A percentile compares a stretch with the other conserved stretches of the same genome.
These are phyloP conservation scores for Myzus persicae DNA, from an alignment of 1,140 invertebrate genomes.

Conservation along the genomic window DNA sequence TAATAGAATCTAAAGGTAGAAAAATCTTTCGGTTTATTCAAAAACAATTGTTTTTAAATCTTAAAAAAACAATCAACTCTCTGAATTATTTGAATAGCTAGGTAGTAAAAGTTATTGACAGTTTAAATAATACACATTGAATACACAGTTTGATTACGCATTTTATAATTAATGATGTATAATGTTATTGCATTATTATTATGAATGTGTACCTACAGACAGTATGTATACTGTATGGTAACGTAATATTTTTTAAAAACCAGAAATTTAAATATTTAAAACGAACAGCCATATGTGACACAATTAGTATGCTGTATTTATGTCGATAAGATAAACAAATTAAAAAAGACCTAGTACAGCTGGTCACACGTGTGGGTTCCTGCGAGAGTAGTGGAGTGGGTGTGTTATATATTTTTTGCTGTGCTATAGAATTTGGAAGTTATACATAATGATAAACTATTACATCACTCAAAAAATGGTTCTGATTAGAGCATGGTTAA, in stretches of 20 bases:
- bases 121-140: not conserved
- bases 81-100: not conserved
- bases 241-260: not conserved
- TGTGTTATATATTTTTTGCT: not conserved
- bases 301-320: not conserved
- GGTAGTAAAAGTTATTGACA: conserved; percentile 1
- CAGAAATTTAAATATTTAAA: conserved; percentile 14
- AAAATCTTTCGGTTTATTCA: not conserved
- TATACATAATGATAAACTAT: not conserved
- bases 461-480: not conserved
- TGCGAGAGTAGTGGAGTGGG: not conserved
- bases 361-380: not conserved
- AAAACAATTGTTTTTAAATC: not conserved
- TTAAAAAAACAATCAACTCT: not conserved
- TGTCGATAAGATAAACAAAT: not conserved
- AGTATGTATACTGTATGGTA: not conserved
- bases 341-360: not conserved
- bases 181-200: not conserved
- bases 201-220: not conserved
- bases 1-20: not conserved
- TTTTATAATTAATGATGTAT: not conserved
- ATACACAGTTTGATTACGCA: not conserved
- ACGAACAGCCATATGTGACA: not conserved
- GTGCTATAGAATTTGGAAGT: not conserved
- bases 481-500: not conserved